phyloP scores from a whole-genome alignment of 2,113 vertebrate genomes.

The Callithrix jacchus region DNA sequence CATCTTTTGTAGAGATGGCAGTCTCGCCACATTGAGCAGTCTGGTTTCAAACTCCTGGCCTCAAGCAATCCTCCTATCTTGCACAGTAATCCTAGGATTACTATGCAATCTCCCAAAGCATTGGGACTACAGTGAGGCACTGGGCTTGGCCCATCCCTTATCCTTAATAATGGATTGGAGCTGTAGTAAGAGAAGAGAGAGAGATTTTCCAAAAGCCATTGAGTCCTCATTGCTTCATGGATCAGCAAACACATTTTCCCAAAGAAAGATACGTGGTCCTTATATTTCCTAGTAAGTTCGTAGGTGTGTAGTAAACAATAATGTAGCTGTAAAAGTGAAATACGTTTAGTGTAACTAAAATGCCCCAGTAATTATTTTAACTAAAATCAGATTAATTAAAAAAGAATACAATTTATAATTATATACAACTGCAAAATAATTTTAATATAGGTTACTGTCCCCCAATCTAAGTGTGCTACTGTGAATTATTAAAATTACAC shows the following conservation, averaged over 20 bases:
- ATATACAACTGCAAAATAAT: not conserved
- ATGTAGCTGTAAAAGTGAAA: slow-evolving; percentile 10
- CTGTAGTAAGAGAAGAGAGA: not conserved
- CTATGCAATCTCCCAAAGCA: too few relatives aligned
- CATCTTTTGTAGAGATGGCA: too few relatives aligned
- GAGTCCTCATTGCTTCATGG: not conserved
- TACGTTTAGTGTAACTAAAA: slow-evolving; percentile 44
- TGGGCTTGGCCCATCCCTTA: not conserved
- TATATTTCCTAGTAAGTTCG: not conserved
- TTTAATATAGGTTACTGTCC: not conserved
- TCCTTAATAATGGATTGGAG: not conserved
- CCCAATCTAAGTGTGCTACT: slow-evolving; percentile 4
- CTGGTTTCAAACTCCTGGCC: too few relatives aligned
- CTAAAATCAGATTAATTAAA: slow-evolving; percentile 22
- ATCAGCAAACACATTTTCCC: not conserved
- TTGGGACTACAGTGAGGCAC: too few relatives aligned
- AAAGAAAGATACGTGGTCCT: not conserved
- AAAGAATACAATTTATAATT: slow-evolving; percentile 16
- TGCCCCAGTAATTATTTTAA: slow-evolving; percentile 16
- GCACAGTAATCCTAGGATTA: too few relatives aligned
- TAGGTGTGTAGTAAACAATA: not conserved
- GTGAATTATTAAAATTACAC: slow-evolving; percentile 21
- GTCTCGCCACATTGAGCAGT: too few relatives aligned
- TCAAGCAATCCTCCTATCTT: too few relatives aligned
- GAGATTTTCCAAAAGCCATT: not conserved